Evolutionary conservation across 1,140 invertebrate genomes (phyloP), one percentile per base, ranked within the genome.

Genomic region (Drosophila quadrilineata): DNA sequence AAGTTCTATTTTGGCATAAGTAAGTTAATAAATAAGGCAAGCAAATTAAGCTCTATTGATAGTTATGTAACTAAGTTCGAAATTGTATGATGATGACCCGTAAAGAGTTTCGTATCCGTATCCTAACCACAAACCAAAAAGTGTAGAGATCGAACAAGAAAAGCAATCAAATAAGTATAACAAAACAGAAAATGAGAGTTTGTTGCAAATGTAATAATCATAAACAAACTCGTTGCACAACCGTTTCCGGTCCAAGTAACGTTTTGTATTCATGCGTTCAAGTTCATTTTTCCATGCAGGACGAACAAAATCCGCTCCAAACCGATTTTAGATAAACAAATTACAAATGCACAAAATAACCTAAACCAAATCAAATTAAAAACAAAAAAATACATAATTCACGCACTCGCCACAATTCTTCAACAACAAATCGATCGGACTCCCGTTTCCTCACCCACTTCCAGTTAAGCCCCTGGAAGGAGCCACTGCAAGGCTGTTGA

Each of bases 191-290:
- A 70, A 40, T n/a, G n/a, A n/a, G n/a, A n/a, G n/a, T n/a, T n/a
- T n/a, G n/a, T n/a, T n/a, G n/a, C n/a, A 66, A 52, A 63, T 24
- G 58, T 63, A 56, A 54, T 48, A 41, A 68, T 63, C 28, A 62
- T 48, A 82, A 65, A 52, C 35, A 68, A 77, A 70, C 79, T 69
- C 48, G 74, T 59, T 86, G 79, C 79, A 85, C 79, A 65, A 60
- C 80, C 63, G 68, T 71, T 77, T 65, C n/a, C n/a, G 79, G 75
- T 84, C 54, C 62, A 70, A 79, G 80, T 85, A 86, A 73, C 79
- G 80, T 85, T 75, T 85, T 85, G 79, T 88, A 88, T 88, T 88
- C 87, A 88, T 88, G 87, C 87, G 87, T 88, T 88, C 82, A 88
- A 88, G 87, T 88, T 79, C 87, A 88, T 88, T 88, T 87, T 88